Base-by-base conservation (phyloP, 2,113 vertebrate species). In the Colius striatus region DNA sequence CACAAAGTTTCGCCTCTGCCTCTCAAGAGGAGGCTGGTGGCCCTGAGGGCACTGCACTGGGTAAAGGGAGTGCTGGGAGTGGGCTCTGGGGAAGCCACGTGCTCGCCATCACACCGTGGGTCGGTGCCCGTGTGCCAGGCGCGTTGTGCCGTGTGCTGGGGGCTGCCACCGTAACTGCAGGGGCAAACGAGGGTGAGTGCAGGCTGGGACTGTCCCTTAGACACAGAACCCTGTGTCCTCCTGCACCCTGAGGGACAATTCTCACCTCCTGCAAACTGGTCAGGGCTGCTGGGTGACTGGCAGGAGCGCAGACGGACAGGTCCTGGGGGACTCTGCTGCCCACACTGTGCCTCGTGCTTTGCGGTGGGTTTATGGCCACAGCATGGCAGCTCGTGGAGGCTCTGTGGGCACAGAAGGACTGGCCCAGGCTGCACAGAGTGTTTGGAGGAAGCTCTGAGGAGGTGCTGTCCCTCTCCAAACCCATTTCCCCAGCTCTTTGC, bases 191-290 rank as follows among this genome's bases (percentile, higher is more conserved):
- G 29, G 27, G 20, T 3, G 1, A 54, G 8, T 4, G 12, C 54
- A 18, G 18, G 14, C 32, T 27, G 83, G 22, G 55, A 27, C 38
- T 73, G 63, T 4, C 34, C 43, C 38, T 27, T 61, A 6, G n/a
- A 41, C 13, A 47, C 1, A 1, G 34, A 38, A 25, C 21, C 38
- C 1, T 5, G 12, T 41, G 14, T n/a, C 21, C 25, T 30, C 48
- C 67, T 2, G 0, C 12, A 12, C 0, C 0, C 2, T 0, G 0
- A 20, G 0, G 0, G 21, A 8, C 30, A 8, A 48, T 32, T 30
- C 15, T 26, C 9, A 7, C 17, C 23, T 34, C 21, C 72, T 51
- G 25, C 62, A 5, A 5, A 8, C 12, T 23, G 61, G 6, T 9
- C 5, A 1, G 61, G 62, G 15, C 63, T 36, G 43, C 16, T 6